Base-by-base conservation (phyloP, 2,797 vertebrate genomes). In the Myioborus melanocephalus region DNA sequence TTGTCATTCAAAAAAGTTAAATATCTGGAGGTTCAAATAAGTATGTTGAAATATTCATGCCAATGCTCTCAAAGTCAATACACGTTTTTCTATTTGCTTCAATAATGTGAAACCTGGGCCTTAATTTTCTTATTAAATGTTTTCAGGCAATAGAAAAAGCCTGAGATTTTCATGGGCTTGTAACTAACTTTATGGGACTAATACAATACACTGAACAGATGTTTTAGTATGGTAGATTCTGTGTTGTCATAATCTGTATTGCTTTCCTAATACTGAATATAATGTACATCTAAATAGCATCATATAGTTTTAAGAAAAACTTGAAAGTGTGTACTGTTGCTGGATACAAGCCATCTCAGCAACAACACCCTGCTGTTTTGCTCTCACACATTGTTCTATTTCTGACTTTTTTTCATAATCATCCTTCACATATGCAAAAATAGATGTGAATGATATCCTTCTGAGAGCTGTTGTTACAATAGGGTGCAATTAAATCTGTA, bases 311-410 rank as follows among this genome's bases (percentile, higher is more conserved):
- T 79, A 89, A 73, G 30, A 94, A 73, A 49, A 94, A 60, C 14
- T 75, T 37, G 28, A 43, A 83, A 73, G 5, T 84, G 7, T 30
- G 8, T 57, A 57, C n/a, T 86, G 6, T 60, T 92, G 37, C 59
- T 92, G 65, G 70, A 89, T 68, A 79, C 43, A 76, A 89, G 35
- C 64, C 75, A 68, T n/a, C 50, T 80, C 68, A 87, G 14, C 26
- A 87, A 83, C 49, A 94, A 47, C 5, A 10, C 11, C 49, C 50
- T 66, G 78, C 41, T 93, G 59, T 78, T 84, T 78, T 81, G n/a
- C 18, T 64, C 13, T 41, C 24, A 44, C 59, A 73, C 21, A 14
- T 47, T 83, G 55, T 84, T 83, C 77, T 94, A 47, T 94, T 95
- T 96, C 27, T 83, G 56, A 52, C 28, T 87, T 89, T 44, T 57